phyloP scores from a whole-genome alignment of 2,888 invertebrate genomes.

The Lasioglossum marginatum region DNA sequence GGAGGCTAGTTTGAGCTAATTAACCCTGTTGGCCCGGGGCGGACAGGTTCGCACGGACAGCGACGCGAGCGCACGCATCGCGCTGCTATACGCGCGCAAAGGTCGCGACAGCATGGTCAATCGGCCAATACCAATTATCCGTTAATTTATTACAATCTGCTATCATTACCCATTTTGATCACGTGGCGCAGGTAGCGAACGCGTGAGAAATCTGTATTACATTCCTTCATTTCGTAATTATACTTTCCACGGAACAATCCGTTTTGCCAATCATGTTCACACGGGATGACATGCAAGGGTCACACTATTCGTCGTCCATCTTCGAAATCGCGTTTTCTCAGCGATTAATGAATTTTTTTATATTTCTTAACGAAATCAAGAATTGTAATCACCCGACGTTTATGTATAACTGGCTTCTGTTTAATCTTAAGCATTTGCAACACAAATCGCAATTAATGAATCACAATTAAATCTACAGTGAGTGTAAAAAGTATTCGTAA shows the following conservation, averaged over 20 bases:
- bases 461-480: too few species aligned
- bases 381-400: too few species aligned
- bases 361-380: too few species aligned
- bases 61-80: slow-evolving; percentile 45
- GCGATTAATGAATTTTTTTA: too few species aligned
- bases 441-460: too few species aligned
- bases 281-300: rapidly evolving
- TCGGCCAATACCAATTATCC: slow-evolving; percentile 81
- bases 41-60: slow-evolving; percentile 77
- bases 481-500: too few species aligned
- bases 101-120: slow-evolving; percentile 79
- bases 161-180: slow-evolving; percentile 72
- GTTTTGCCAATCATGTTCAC: not conserved
- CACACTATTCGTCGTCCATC: not conserved
- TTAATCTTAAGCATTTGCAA: too few species aligned
- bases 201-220: not conserved
- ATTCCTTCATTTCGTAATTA: not conserved
- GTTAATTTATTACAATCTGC: slow-evolving; percentile 80
- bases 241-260: not conserved
- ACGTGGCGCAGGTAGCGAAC: not conserved
- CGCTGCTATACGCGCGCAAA: slow-evolving; percentile 52
- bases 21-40: slow-evolving; percentile 75
- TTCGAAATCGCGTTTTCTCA: not conserved
- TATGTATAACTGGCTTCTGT: too few species aligned
- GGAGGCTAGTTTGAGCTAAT: slow-evolving; percentile 73